Percentiles rank a stretch among this genome's conserved stretches.
These are phyloP conservation scores for Guaruba guarouba DNA, from an alignment of 2,113 vertebrate species.

Conservation along the genomic window DNA sequence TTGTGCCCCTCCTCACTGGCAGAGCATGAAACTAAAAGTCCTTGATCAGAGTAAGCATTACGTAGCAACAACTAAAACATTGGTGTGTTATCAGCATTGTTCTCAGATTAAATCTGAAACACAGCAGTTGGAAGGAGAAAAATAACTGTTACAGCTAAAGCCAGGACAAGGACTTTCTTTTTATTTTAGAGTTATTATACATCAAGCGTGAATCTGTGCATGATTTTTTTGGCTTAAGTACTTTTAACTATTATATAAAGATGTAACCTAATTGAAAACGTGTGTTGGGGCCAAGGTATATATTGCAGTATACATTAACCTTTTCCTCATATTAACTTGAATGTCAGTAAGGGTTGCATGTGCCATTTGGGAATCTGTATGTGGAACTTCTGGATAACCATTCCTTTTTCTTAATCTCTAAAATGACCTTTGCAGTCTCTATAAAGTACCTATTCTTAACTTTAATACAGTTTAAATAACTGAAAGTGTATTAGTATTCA, in stretches of 20 bases:
- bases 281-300: neutral
- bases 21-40: neutral
- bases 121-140: neutral
- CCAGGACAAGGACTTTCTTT: neutral
- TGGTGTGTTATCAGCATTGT: neutral
- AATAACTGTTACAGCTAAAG: neutral
- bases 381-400: neutral
- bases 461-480: neutral
- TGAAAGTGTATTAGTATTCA: neutral
- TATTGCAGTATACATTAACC: neutral
- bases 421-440: neutral
- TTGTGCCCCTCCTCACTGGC: neutral
- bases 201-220: neutral
- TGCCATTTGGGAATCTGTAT: accelerated
- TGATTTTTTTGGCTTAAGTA: neutral
- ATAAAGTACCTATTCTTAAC: neutral
- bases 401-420: neutral
- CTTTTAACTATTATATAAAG: neutral
- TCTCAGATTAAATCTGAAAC: neutral
- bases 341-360: neutral
- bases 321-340: neutral
- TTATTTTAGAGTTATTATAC: neutral
- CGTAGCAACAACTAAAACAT: neutral
- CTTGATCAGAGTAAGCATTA: neutral
- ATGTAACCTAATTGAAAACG: neutral